phyloP scores from a whole-genome alignment of 2,888 invertebrate genomes.

The Pseudeuparius sepicola region DNA sequence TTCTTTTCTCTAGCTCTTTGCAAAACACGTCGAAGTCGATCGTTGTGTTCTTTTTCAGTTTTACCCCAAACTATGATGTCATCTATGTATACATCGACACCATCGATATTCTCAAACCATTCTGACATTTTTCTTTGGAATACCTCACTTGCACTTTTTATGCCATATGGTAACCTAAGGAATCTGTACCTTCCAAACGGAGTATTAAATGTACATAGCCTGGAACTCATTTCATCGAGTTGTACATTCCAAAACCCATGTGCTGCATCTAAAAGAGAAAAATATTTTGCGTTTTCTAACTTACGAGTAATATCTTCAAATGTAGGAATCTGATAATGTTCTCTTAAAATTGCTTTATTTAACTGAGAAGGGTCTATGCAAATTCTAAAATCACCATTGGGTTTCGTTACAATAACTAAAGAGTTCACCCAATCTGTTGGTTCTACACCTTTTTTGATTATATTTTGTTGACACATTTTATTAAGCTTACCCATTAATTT shows the following conservation, averaged over 20 bases:
- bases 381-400: no score
- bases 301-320: no score
- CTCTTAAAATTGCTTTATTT: no score
- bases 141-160: slow-evolving; percentile 25
- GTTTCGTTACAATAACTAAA: no score
- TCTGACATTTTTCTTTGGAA: slow-evolving; percentile 19
- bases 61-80: background rate
- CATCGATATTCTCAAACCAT: background rate
- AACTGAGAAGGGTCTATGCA: no score
- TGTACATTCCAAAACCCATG: slow-evolving; percentile 15
- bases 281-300: slow-evolving; percentile 25
- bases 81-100: background rate
- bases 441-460: no score
- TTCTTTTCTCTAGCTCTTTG: slow-evolving; percentile 19
- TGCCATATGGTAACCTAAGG: slow-evolving; percentile 26
- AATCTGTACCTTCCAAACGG: slow-evolving; percentile 11
- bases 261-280: slow-evolving; percentile 26
- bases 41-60: slow-evolving; percentile 6
- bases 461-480: no score
- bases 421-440: no score
- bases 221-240: slow-evolving; percentile 10
- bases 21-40: slow-evolving; percentile 22
- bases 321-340: no score
- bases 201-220: slow-evolving; percentile 12
- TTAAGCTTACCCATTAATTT: no score